Conservation (phyloP, 2,888 invertebrate genomes). For the Drosophila aldrichi region DNA sequence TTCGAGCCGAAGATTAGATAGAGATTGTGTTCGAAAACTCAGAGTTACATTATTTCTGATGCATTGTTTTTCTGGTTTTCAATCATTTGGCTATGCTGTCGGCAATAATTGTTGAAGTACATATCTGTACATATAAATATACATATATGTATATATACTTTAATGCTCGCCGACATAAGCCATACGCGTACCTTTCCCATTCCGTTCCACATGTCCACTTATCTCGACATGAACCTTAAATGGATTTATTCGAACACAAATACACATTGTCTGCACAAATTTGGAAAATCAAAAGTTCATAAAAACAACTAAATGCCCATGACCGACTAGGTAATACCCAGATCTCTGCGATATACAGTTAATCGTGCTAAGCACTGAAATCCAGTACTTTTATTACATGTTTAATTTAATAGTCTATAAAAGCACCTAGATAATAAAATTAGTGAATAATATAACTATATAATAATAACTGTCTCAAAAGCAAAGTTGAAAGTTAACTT, state of each 20-base stretch:
- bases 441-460: too few relatives aligned
- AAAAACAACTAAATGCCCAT: background rate
- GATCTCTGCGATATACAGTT: too few relatives aligned
- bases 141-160: background rate
- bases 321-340: background rate
- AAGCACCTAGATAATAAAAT: too few relatives aligned
- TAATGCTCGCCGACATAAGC: background rate
- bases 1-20: conserved; percentile 5
- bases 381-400: too few relatives aligned
- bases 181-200: conserved; percentile 8
- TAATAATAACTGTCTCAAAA: too few relatives aligned
- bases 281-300: conserved; percentile 34
- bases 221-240: conserved; percentile 23
- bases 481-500: too few relatives aligned
- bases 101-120: conserved; percentile 16
- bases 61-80: conserved; percentile 20
- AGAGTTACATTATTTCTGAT: conserved; percentile 22
- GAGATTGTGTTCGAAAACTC: background rate
- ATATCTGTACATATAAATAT: background rate
- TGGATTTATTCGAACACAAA: conserved; percentile 17
- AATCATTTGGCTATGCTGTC: conserved; percentile 22
- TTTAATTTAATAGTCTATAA: too few relatives aligned
- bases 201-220: conserved; percentile 16
- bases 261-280: conserved; percentile 12
- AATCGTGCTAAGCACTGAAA: too few relatives aligned